Percentiles rank a stretch among this genome's conserved stretches.
phyloP scores from a whole-genome alignment of 30 jellyfish, hydroid and myxozoan species.

The Turritopsis rubra region DNA sequence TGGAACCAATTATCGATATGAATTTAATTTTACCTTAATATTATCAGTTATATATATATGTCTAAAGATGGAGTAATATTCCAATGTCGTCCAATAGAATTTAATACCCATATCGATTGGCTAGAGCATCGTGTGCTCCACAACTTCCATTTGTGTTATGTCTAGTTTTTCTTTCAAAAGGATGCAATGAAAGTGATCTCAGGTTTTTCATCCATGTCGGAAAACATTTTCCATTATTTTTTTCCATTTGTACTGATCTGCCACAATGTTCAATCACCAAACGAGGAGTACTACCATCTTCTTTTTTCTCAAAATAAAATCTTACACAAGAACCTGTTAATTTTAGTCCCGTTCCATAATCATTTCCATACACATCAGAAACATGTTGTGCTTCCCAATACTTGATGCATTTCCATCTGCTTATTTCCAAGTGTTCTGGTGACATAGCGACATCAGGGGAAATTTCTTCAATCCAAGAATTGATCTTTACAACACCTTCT shows the following conservation, averaged over 20 bases:
- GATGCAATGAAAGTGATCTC: not conserved
- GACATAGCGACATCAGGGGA: conserved; percentile 80
- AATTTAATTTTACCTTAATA: not conserved
- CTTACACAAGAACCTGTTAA: conserved; percentile 86
- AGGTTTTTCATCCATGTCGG: conserved; percentile 23
- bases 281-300: conserved; percentile 63
- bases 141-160: conserved; percentile 11
- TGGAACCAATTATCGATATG: not conserved
- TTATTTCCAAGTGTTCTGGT: conserved; percentile 66
- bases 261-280: conserved; percentile 90
- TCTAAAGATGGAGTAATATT: not conserved
- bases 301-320: conserved; percentile 79
- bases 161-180: conserved; percentile 14
- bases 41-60: not conserved
- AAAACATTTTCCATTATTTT: conserved; percentile 25
- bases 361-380: conserved; percentile 85
- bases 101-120: not conserved
- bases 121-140: not conserved
- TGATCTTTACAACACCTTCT: conserved; percentile 81
- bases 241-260: conserved; percentile 41
- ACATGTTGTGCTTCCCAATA: conserved; percentile 97
- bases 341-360: conserved; percentile 54
- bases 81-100: not conserved
- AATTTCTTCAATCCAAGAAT: conserved; percentile 91
- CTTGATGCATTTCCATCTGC: conserved; percentile 91